Conservation (phyloP, 2,113 vertebrate species). For the Periophthalmodon schlosseri region DNA sequence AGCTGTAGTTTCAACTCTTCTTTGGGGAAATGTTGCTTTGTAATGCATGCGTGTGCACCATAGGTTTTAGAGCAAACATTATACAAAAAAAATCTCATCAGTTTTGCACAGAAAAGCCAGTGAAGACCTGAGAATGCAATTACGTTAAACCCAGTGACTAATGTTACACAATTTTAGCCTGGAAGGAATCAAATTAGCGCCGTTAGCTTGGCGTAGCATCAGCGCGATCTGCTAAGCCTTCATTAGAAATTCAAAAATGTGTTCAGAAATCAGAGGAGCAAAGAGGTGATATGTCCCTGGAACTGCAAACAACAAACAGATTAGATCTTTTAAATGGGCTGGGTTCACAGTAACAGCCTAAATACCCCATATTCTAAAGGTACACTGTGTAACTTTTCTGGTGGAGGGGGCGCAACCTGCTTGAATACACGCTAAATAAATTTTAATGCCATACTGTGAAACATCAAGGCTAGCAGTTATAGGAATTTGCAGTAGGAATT, state of each 20-base stretch:
- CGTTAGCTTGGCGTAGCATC: slow-evolving; percentile 9
- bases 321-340: too few relatives aligned
- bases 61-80: neutral
- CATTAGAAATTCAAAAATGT: slow-evolving; percentile 23
- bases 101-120: neutral
- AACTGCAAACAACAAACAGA: too few relatives aligned
- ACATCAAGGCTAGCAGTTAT: too few relatives aligned
- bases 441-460: too few relatives aligned
- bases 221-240: slow-evolving; percentile 6
- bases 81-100: neutral
- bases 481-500: too few relatives aligned
- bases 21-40: neutral
- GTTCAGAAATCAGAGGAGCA: slow-evolving; percentile 38
- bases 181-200: neutral
- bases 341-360: too few relatives aligned
- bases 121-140: slow-evolving; percentile 2
- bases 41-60: neutral
- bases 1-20: too few relatives aligned
- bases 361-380: too few relatives aligned
- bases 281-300: too few relatives aligned
- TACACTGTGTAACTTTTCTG: too few relatives aligned
- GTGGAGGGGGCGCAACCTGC: too few relatives aligned
- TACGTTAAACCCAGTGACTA: slow-evolving; percentile 12
- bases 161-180: slow-evolving; percentile 10
- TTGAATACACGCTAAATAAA: too few relatives aligned